Evolutionary conservation across 2,797 vertebrate species (phyloP).

Genomic region (Pangasius mekongensis): DNA sequence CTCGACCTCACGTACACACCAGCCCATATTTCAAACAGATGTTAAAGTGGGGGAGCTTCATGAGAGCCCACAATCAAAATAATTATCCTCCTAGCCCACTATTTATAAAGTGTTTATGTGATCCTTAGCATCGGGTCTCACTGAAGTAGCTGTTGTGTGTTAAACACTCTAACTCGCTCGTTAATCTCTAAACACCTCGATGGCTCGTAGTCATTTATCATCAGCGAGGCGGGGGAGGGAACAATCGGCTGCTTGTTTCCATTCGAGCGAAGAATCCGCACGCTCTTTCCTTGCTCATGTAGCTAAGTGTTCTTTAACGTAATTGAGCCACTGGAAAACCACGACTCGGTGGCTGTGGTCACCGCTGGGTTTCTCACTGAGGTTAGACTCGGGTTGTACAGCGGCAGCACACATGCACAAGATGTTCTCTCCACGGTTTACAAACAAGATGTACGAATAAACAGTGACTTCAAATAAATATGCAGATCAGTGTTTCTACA

Average conservation of each 20-base stretch:
- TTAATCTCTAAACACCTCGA: constrained; percentile 64
- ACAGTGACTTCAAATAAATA: background rate
- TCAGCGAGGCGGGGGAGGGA: background rate
- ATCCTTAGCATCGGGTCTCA: constrained; percentile 67
- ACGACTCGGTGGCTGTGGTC: constrained; percentile 8
- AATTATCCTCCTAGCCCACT: constrained; percentile 75
- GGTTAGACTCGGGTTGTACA: background rate
- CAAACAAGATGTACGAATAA: background rate
- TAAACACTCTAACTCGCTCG: constrained; percentile 59
- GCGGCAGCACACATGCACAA: background rate
- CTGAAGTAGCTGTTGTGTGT: constrained; percentile 67
- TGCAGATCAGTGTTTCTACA: background rate
- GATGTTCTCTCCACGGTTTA: background rate
- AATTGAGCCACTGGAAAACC: constrained; percentile 18
- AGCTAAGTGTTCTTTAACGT: background rate
- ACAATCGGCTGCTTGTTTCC: constrained; percentile 19
- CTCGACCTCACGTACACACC: constrained; percentile 12
- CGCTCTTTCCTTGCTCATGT: background rate
- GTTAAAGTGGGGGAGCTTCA: constrained; percentile 78
- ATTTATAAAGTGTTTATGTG: constrained; percentile 81
- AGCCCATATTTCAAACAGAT: constrained; percentile 91
- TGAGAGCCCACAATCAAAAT: constrained; percentile 85
- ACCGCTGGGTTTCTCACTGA: constrained; percentile 3
- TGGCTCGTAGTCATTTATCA: constrained; percentile 42
- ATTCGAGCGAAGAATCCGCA: background rate